Base-by-base conservation (phyloP, 2,113 vertebrate species). In the Rattus rattus region DNA sequence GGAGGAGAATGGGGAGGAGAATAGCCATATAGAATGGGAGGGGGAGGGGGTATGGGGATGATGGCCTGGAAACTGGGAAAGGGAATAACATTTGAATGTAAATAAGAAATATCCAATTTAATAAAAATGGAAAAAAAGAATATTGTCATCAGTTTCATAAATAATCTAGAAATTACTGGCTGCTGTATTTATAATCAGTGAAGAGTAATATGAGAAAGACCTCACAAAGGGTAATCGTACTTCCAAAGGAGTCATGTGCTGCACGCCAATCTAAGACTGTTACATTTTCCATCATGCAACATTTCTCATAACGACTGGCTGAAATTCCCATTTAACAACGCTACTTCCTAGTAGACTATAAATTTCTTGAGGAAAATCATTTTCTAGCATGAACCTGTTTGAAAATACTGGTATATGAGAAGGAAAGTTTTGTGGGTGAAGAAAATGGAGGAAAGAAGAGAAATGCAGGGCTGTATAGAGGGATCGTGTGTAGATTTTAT, bases 201-300 rank as follows among this genome's bases (percentile, higher is more conserved):
- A 14, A 69, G n/a, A 13, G 10, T 61, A 54, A 39, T 39, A 26
- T 16, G 12, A 24, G 20, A 56, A 80, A 19, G 52, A 49, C 17
- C 0, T 5, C 28, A 4, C 14, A 63, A 70, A 13, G 33, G 43
- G 14, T 5, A 1, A 80, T 3, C 20, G 2, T 43, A 2, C 65
- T 80, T 65, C 0, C 3, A 9, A 65, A 72, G 19, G 10, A 43
- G 5, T n/a, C 22, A 17, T 30, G n/a, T 3, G 36, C 11, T 75
- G 30, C 10, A 22, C 36, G 49, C 28, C 9, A 96, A 91, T 7
- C 16, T 28, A 6, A n/a, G 7, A n/a, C 9, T 13, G 36, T 24
- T 59, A 24, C 33, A 11, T 80, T 9, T 26, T 43, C 14, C 12
- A 2, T 24, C 13, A 12, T 28, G 5, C 30, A 43, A 80, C 20